Evolutionary conservation across 2,888 invertebrate genomes (phyloP), one percentile per base, ranked within the genome.

Genomic region (Campoplex capitator): DNA sequence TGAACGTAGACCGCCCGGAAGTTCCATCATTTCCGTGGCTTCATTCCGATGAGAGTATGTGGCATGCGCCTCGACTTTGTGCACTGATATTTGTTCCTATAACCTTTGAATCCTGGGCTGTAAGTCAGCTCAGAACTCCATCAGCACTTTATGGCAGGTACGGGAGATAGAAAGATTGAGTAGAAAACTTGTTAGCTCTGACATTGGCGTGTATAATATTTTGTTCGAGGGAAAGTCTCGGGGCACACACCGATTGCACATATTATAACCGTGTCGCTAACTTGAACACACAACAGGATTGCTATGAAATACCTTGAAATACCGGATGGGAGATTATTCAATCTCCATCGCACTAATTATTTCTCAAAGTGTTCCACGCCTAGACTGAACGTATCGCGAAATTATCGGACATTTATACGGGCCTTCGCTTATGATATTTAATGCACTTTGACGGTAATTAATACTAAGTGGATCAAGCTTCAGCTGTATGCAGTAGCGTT

Each of bases 301-400:
- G 76, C 73, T 35, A 68, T 73, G 84, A 77, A 84, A 77, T 74
- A 18, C 35, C 65, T 68, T 48, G 54, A 73, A 74, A 80, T 58
- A 84, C 81, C 86, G 80, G 86, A 86, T 84, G 74, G 42, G 58
- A 76, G 73, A 83, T 86, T 81, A 81, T 84, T 86, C 81, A 86
- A 86, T 86, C 80, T 79, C 28, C 71, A 16, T 11, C 68, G 77
- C 67, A 86, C 80, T 86, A 86, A 86, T 86, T 86, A 86, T 86
- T 86, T 83, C 58, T 74, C 67, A 68, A 65, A 51, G 76, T 71
- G 68, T 62, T 86, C 84, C 80, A 84, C 86, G 84, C 76, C 80
- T 81, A 73, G 28, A 62, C 32, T 35, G 18, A 42, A 67, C 51
- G 51, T 67, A 74, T 81, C 51, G 38, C 42, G 32, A 54, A 32